Conservation (phyloP, 2,888 invertebrate genomes). For the Drosophila limbata region DNA sequence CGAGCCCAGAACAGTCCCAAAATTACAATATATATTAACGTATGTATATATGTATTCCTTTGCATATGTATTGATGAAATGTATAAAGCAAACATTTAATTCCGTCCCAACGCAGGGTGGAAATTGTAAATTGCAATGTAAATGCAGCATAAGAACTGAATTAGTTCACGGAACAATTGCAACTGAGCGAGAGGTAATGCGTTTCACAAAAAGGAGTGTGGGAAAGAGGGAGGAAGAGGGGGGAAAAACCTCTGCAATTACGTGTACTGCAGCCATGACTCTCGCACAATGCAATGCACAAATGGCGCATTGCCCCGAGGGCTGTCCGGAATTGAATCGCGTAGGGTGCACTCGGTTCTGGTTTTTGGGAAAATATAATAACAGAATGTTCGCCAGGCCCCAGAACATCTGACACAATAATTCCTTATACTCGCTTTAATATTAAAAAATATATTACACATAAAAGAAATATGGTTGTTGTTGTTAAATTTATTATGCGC, state of each 20-base stretch:
- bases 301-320: conserved; percentile 67
- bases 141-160: conserved; percentile 75
- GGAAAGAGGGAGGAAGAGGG: not conserved
- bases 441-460: conserved; percentile 6
- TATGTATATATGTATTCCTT: conserved; percentile 6
- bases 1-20: conserved; percentile 14
- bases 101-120: conserved; percentile 42
- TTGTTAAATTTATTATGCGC: conserved; percentile 59
- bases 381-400: conserved; percentile 57
- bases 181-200: conserved; percentile 28
- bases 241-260: conserved; percentile 37
- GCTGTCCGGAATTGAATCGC: conserved; percentile 40
- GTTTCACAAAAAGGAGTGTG: conserved; percentile 5
- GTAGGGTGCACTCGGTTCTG: conserved; percentile 34
- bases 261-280: conserved; percentile 22
- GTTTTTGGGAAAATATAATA: conserved; percentile 55
- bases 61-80: conserved; percentile 43
- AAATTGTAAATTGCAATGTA: conserved; percentile 74
- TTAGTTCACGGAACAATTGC: conserved; percentile 66
- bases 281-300: conserved; percentile 44
- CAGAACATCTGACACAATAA: conserved; percentile 72
- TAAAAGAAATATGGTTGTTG: not conserved
- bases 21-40: conserved; percentile 31
- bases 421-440: conserved; percentile 32
- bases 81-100: conserved; percentile 57